Evolutionary conservation across 2,888 invertebrate genomes (phyloP).

Genomic region (Cryptus viduatorius): DNA sequence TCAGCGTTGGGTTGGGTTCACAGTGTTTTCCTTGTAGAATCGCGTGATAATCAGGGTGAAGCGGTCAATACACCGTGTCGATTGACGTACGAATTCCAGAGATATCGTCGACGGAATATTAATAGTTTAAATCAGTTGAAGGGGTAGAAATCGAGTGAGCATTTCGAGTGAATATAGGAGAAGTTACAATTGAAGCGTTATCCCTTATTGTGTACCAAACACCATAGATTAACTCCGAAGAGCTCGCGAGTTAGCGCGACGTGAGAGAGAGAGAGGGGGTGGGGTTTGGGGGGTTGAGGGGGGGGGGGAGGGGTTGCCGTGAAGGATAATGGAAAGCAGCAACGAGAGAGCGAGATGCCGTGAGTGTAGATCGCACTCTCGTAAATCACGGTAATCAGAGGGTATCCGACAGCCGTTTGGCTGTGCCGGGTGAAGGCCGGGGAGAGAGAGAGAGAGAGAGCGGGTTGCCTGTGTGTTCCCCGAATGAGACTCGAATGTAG

Average conservation of each 20-base stretch:
- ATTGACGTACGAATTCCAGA: too few relatives aligned
- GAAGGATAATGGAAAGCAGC: conserved; percentile 62
- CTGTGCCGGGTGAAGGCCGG: conserved; percentile 59
- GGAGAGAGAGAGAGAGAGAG: conserved; percentile 8
- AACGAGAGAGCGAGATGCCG: conserved; percentile 55
- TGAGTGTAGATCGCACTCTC: conserved; percentile 47
- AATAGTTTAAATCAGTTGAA: too few relatives aligned
- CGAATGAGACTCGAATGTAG: conserved; percentile 69
- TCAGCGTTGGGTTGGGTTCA: too few relatives aligned
- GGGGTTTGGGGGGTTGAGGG: too few relatives aligned
- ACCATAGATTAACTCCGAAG: conserved; percentile 48
- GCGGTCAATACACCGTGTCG: too few relatives aligned
- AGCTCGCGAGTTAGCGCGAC: conserved; percentile 15
- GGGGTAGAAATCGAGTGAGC: not conserved
- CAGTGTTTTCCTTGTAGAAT: too few relatives aligned
- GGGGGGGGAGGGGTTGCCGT: conserved; percentile 19
- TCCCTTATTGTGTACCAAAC: conserved; percentile 53
- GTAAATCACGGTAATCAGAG: conserved; percentile 78
- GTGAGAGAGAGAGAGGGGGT: too few relatives aligned
- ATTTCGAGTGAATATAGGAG: not conserved
- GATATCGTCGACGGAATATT: too few relatives aligned
- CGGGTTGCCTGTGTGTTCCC: conserved; percentile 66
- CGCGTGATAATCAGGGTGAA: too few relatives aligned
- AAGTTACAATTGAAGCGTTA: conserved; percentile 45
- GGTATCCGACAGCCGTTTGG: conserved; percentile 76